Evolutionary conservation across 92 coral and sea anemone genomes (phyloP).

Genomic region (Zoanthus sociatus): DNA sequence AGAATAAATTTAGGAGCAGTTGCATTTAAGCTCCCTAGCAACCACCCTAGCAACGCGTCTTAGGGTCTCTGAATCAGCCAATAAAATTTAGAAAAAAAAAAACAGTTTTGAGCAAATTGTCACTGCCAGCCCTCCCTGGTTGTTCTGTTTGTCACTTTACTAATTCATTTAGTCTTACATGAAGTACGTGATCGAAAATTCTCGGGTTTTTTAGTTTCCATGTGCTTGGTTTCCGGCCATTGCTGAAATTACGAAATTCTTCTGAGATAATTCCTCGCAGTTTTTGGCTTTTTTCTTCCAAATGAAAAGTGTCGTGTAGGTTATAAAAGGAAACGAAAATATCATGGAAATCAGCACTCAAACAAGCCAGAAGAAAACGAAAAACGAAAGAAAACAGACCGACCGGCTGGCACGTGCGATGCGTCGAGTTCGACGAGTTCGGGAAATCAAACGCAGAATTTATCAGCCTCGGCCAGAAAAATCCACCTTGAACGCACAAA

Average conservation of each 20-base stretch:
- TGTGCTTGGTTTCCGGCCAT: too few relatives aligned
- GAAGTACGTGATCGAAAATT: neutral
- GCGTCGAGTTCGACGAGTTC: neutral
- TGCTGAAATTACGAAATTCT: too few relatives aligned
- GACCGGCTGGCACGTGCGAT: neutral
- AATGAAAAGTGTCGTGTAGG: constrained; percentile 41
- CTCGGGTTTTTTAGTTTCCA: neutral
- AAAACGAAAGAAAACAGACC: constrained; percentile 15
- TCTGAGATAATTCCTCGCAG: constrained; percentile 1
- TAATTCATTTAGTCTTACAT: constrained; percentile 7
- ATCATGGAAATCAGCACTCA: constrained; percentile 38
- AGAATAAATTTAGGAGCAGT: neutral
- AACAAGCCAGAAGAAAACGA: constrained; percentile 18
- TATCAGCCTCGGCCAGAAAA: constrained; percentile 47
- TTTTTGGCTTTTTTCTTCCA: neutral
- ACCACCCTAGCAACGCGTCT: constrained; percentile 7
- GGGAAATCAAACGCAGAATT: neutral
- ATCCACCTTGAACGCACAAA: neutral
- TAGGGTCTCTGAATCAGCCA: constrained; percentile 5
- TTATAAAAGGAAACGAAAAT: constrained; percentile 44
- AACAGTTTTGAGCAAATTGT: neutral
- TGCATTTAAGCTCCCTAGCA: neutral
- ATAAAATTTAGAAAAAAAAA: constrained; percentile 1
- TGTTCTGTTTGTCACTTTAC: neutral
- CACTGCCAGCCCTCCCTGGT: constrained; percentile 11